Base-by-base conservation (phyloP, 2,113 vertebrate genomes). In the Shinisaurus crocodilurus region DNA sequence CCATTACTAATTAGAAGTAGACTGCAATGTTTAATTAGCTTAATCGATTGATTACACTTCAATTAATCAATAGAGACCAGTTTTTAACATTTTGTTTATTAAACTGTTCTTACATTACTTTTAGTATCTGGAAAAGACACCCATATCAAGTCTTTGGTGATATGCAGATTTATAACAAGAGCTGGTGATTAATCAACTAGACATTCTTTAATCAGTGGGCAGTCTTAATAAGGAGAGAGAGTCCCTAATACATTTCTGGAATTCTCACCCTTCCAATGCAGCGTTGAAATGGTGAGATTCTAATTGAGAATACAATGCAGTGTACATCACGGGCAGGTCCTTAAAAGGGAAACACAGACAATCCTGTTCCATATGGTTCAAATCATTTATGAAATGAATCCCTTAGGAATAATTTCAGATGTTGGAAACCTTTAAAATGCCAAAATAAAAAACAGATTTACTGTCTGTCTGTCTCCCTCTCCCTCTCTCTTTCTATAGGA, bases 361-460 rank as follows among this genome's bases (percentile, higher is more conserved):
- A 88, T 69, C 91, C 92, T 89, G 65, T 92, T 94, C 91, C 93
- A 94, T 93, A 88, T 94, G 95, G 92, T 96, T 95, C 86, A 69
- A 96, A 95, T 96, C 63, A 94, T 86, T 92, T 92, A 86, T 85
- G 88, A 91, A 95, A 96, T 92, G 83, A 95, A 92, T 95, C 96
- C 96, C 96, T 67, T 43, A 95, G 95, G 93, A 96, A 94, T 94
- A 93, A 93, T 94, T 96, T 95, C 91, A 96, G 91, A 95, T 90
- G 92, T 92, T 85, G 76, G 94, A 97, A 97, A 94, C 63, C 90
- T 95, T 96, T 93, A 94, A 94, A 95, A 96, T 85, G 32, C 77
- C 90, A 91, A 96, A 96, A 95, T 96, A 96, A 91, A 90, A 95
- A 95, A 0, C 95, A 96, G 94, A 95, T 95, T 93, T 82, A 63